Evolutionary conservation across 2,113 vertebrate genomes (phyloP), one percentile per base, ranked within the genome.

Genomic region (Oxyruncus cristatus): DNA sequence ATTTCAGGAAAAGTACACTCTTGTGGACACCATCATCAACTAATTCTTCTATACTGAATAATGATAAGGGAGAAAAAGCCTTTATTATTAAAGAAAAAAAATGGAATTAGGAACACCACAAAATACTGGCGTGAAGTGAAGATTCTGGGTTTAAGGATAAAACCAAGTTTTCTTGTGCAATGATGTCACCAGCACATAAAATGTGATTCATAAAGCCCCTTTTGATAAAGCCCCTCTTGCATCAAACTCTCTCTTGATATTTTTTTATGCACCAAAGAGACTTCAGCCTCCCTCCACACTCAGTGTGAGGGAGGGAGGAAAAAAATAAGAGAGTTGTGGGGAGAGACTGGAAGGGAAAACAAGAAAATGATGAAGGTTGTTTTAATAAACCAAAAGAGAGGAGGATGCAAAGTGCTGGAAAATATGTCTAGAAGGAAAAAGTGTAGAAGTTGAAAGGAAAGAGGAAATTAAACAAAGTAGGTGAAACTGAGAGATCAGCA

Each of bases 391-490:
- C 8, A 30, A 41, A 59, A 77, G 35, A 82, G 35, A 68, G 35
- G 76, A 76, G 23, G 84, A 93, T 0, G 11, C 33, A 93, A 78
- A 75, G n/a, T 39, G 23, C 68, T 93, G 91, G 92, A 89, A 93
- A 96, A 91, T 77, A 14, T 59, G 42, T 35, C 72, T 80, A 50
- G 63, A 93, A 90, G 91, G 82, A 88, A 90, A 88, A 96, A 88
- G 33, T 14, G 41, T 70, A 92, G 50, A 93, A 86, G 50, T 88
- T 76, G 78, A 95, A 94, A 91, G 73, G 42, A 94, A 96, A 89
- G 80, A 79, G 59, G 55, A 86, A 94, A 91, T 92, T 80, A 35
- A 91, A 21, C 12, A 80, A 88, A 95, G 67, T 55, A 50, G 8
- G 23, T 59, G 86, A 35, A 88, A 93, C 46, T 66, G 67, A 81